Conservation (phyloP, 2,888 invertebrate species). For the Belgica antarctica region DNA sequence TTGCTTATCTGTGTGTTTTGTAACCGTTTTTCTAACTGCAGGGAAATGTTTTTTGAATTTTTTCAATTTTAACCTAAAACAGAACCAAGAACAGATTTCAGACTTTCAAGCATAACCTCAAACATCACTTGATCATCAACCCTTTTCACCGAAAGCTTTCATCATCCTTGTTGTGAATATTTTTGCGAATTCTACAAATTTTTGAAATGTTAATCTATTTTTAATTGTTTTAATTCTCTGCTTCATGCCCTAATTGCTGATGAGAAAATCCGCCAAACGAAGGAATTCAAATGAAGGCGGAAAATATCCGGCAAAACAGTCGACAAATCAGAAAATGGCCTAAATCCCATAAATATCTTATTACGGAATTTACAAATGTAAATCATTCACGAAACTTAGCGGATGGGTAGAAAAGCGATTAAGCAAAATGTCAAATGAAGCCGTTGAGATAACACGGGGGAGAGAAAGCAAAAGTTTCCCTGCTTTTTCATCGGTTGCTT, state of each 20-base stretch:
- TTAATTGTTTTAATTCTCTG: constrained; percentile 39
- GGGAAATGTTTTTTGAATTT: no score
- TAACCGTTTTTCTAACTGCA: no score
- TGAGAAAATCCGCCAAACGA: constrained; percentile 36
- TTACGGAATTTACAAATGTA: constrained; percentile 41
- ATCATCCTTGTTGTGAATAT: not conserved
- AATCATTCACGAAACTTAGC: constrained; percentile 33
- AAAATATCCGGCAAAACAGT: not conserved
- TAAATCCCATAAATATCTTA: constrained; percentile 39
- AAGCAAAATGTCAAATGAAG: constrained; percentile 20
- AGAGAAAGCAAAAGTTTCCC: not conserved
- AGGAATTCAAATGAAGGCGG: not conserved
- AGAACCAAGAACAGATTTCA: no score
- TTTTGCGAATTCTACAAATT: not conserved
- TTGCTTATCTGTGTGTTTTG: no score
- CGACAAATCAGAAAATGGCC: constrained; percentile 18
- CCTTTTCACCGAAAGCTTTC: no score
- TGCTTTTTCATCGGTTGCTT: not conserved
- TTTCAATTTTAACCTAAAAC: no score
- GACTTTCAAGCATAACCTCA: no score
- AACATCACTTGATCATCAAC: no score
- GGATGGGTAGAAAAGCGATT: not conserved
- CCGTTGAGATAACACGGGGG: constrained; percentile 12
- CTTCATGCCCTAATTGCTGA: constrained; percentile 31
- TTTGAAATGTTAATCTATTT: constrained; percentile 43